Base-by-base conservation (phyloP, 92 coral and sea anemone genomes). In the Meandrina meandrites region DNA sequence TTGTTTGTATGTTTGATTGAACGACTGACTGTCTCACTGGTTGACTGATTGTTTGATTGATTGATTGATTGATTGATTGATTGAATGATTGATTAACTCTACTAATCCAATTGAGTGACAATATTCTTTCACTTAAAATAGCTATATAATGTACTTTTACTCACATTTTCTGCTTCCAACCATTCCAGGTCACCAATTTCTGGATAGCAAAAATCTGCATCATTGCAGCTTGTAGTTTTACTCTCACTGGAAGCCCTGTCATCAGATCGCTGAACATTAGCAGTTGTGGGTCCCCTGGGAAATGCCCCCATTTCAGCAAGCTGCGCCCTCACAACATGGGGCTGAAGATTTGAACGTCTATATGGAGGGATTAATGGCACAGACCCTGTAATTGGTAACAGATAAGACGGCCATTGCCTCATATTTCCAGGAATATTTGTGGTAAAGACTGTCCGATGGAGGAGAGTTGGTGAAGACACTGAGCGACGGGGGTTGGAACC, bases 161-260 rank as follows among this genome's bases (percentile, higher is more conserved):
- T 95, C 72, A 95, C 98, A 67, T 87, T 72, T 87, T 91, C 95
- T 31, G 90, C 92, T 79, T 94, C 92, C 36, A 95, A 84, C 97
- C 97, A 94, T 85, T 95, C 94, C 35, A 95, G 48, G 42, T 89
- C 90, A 19, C 96, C 97, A 32, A 90, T 57, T 32, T 93, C 93
- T 21, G 98, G 98, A 73, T 88, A 95, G 66, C 90, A 81, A 82
- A 95, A 95, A 60, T 95, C 90, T 53, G 90, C 92, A 14, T 87
- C 94, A 51, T 81, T 86, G 22, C 87, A 84, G 16, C 48, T 50
- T 57, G 77, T 54, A 82, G 18, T 8, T 84, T 81, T 89, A 69
- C 82, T 86, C 35, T 84, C 87, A 76, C 35, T 82, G 27, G 76
- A 34, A 17, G 84, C 70, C 1, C 84, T 28, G 22, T 71, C 88